Evolutionary conservation across 1,140 invertebrate genomes (phyloP), one percentile per base, ranked within the genome.

Genomic region (Zelostemma sp.): DNA sequence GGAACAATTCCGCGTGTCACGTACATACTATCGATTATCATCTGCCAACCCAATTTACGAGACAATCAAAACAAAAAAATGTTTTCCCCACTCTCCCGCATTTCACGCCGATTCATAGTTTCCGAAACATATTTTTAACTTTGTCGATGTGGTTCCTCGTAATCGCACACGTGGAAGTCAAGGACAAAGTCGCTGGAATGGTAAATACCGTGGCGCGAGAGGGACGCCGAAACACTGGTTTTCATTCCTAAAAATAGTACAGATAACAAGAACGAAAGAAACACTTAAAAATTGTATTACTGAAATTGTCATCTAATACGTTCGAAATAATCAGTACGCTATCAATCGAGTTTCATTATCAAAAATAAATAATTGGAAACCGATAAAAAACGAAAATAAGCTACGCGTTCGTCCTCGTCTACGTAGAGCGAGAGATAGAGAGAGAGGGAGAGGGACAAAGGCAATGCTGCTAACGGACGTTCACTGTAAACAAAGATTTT

Each of bases 401-500:
- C n/a, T n/a, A n/a, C n/a, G n/a, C 28, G 5, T 31, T 31, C 11
- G 11, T 31, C 28, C 28, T 31, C 5, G 11, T 31, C 28, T 11
- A 6, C 28, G 28, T 31, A 31, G 15, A 40, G 38, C 3, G 15
- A 40, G 15, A 40, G 15, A 40, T n/a, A 40, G 12, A 14, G 28
- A 6, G 35, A 9, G 9, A 43, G 2, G 11, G n/a, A n/a, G n/a
- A n/a, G n/a, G n/a, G n/a, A n/a, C n/a, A n/a, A n/a, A n/a, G n/a
- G n/a, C n/a, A n/a, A n/a, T n/a, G n/a, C n/a, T n/a, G n/a, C n/a
- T n/a, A n/a, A n/a, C n/a, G n/a, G n/a, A n/a, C n/a, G n/a, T n/a
- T n/a, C n/a, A n/a, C n/a, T n/a, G 15, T 16, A 43, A 46, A 46
- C 17, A 46, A 46, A 11, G 43, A 46, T 18, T 48, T 55, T 55